These are phyloP conservation scores for Kobus ellipsiprymnus DNA, from an alignment of 2,113 vertebrate genomes.

Conservation along the genomic window DNA sequence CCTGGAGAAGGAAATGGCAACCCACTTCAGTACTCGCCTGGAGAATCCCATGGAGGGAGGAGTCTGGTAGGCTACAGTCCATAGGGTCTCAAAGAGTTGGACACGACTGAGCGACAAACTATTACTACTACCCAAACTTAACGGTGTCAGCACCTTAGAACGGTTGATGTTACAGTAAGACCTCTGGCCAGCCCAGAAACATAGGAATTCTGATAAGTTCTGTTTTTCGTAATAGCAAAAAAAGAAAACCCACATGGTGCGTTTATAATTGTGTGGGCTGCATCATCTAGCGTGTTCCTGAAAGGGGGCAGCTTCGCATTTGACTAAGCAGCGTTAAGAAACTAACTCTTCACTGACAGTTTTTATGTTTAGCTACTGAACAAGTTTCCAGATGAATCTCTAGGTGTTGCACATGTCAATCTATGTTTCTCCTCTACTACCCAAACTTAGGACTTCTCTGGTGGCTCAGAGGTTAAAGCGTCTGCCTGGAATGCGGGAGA, in stretches of 20 bases:
- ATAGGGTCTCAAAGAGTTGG: fast-evolving
- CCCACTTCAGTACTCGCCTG: too few relatives aligned
- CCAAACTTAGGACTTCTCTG: too few relatives aligned
- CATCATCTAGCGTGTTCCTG: not conserved
- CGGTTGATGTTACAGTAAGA: not conserved
- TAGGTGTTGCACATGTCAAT: not conserved
- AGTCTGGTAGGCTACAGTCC: too few relatives aligned
- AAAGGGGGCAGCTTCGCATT: not conserved
- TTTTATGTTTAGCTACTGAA: not conserved
- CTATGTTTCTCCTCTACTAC: not conserved
- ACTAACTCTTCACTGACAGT: not conserved
- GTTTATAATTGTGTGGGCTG: not conserved
- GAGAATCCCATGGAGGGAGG: too few relatives aligned
- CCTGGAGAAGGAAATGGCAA: too few relatives aligned
- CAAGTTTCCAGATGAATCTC: not conserved
- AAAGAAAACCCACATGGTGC: not conserved
- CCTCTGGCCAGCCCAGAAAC: too few relatives aligned
- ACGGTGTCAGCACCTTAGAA: not conserved
- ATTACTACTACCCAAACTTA: too few relatives aligned
- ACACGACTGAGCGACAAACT: too few relatives aligned
- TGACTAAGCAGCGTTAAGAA: not conserved
- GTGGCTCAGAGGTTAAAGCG: too few relatives aligned
- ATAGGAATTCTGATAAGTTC: not conserved
- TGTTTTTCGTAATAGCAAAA: not conserved
- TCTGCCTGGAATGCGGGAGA: too few relatives aligned